Evolutionary conservation across 2,888 invertebrate species (phyloP).

Genomic region (Fissipunctia ypsillon): DNA sequence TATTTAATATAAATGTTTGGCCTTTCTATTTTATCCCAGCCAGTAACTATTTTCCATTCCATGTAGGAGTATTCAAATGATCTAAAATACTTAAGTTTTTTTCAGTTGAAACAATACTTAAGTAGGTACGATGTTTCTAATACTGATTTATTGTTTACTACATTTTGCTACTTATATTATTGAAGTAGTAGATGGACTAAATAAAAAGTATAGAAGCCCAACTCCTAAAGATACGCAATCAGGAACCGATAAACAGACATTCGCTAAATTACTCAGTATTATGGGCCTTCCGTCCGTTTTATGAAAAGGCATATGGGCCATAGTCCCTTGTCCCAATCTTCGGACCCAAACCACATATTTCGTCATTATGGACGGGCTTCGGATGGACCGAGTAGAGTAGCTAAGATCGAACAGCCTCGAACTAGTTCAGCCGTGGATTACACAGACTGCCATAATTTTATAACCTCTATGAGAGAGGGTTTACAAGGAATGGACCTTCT

Average conservation of each 20-base stretch:
- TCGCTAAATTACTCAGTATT: not conserved
- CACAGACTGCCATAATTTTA: not conserved
- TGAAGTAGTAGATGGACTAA: not conserved
- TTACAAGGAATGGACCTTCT: slow-evolving; percentile 35
- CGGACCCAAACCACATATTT: not conserved
- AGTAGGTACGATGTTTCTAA: not conserved
- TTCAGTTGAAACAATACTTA: not conserved
- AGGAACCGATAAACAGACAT: not conserved
- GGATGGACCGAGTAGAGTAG: not conserved
- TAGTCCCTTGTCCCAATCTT: not conserved
- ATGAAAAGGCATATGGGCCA: not conserved
- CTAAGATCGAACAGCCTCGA: not conserved
- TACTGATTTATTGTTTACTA: slow-evolving; percentile 1
- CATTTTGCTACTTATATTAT: slow-evolving; percentile 15
- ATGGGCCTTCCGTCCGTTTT: not conserved
- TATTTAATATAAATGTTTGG: not conserved
- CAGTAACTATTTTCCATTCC: not conserved
- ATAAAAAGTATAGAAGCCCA: slow-evolving; percentile 31
- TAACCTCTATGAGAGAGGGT: not conserved
- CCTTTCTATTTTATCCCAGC: not conserved
- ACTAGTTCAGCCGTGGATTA: not conserved
- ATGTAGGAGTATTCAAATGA: not conserved
- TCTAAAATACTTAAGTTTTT: not conserved
- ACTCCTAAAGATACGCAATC: not conserved
- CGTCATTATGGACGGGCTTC: no score